A percentile compares a stretch with the other conserved stretches of the same genome.
Evolutionary conservation across 2,113 vertebrate genomes (phyloP).

Genomic region (Eupsittula cactorum): DNA sequence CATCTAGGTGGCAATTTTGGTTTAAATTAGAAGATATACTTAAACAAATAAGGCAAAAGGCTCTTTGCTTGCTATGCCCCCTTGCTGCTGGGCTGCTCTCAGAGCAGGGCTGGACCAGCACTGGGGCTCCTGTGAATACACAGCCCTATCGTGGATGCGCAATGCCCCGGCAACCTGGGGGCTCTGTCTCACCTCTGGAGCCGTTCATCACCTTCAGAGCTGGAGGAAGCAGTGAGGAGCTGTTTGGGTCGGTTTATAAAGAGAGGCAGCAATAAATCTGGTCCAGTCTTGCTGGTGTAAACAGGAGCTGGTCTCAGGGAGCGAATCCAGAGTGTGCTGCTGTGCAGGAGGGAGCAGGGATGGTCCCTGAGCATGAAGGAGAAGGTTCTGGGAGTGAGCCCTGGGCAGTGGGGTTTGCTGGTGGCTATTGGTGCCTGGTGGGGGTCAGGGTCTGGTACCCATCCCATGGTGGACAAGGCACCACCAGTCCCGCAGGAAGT

Average conservation of each 20-base stretch:
- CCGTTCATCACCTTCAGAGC: background rate
- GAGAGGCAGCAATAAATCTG: background rate
- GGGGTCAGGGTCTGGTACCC: background rate
- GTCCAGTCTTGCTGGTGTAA: background rate
- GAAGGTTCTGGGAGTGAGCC: background rate
- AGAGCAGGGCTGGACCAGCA: accelerated
- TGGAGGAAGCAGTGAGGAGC: background rate
- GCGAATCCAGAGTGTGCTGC: background rate
- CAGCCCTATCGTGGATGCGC: accelerated
- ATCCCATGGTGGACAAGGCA: accelerated
- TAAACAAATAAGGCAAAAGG: background rate
- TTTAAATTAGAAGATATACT: background rate
- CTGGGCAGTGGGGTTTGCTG: background rate
- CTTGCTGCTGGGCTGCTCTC: accelerated
- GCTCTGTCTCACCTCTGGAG: background rate
- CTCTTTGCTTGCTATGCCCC: background rate
- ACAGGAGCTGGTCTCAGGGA: background rate
- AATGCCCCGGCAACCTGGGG: accelerated
- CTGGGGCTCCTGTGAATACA: accelerated
- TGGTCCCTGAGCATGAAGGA: accelerated
- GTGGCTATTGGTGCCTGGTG: background rate
- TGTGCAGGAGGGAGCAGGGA: background rate
- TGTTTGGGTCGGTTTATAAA: background rate
- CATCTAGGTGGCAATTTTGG: background rate
- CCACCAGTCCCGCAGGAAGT: background rate